Conservation (phyloP, 92 coral and sea anemone species). For the Siderastrea radians region DNA sequence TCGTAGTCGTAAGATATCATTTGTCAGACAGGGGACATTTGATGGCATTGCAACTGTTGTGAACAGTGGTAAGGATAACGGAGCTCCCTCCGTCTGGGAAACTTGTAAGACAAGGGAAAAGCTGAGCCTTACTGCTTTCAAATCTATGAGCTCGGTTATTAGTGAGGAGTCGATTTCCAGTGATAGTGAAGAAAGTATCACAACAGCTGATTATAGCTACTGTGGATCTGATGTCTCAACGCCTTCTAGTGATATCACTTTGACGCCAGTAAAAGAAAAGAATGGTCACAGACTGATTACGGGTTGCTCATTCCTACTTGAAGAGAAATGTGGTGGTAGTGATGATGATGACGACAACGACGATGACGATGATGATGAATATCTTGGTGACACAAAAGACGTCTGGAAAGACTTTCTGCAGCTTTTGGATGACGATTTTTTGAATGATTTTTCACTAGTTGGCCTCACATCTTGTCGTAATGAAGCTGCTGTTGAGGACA, state of each 20-base stretch:
- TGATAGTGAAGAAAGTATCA: background rate
- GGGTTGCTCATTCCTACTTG: background rate
- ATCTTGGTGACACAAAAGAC: background rate
- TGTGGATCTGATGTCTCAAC: no score
- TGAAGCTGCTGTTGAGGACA: no score
- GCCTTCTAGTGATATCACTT: background rate
- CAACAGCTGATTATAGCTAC: background rate
- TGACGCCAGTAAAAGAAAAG: background rate
- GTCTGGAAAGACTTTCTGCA: no score
- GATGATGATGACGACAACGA: background rate
- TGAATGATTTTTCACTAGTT: no score
- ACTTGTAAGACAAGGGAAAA: background rate
- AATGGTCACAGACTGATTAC: slow-evolving; percentile 1
- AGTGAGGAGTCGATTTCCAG: background rate
- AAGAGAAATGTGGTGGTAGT: background rate
- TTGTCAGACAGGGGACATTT: background rate
- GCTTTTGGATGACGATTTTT: no score
- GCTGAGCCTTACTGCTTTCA: background rate
- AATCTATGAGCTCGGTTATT: background rate
- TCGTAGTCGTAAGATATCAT: slow-evolving; percentile 4
- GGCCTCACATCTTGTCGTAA: no score
- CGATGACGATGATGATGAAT: background rate
- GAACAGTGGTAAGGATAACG: background rate
- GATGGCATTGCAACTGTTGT: background rate
- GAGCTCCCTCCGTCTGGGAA: background rate